phyloP scores from a whole-genome alignment of 2,113 vertebrate genomes.

The Cyprinodon brontotheroides region DNA sequence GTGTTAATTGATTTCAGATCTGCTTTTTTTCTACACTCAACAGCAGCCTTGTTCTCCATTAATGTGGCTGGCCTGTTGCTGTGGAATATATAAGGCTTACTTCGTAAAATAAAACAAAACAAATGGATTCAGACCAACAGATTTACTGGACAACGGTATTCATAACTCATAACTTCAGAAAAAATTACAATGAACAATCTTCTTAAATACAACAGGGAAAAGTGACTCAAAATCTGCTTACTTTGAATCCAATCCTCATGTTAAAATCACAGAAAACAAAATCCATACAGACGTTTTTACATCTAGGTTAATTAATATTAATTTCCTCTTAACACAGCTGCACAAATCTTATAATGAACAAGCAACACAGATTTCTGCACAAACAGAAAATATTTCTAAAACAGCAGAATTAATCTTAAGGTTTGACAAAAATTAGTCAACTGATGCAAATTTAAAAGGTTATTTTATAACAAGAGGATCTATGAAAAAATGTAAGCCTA shows the following conservation, averaged over 20 bases:
- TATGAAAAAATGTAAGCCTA: not conserved
- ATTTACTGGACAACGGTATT: not conserved
- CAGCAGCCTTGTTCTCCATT: constrained; percentile 12
- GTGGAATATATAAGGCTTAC: not conserved
- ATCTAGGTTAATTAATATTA: not conserved
- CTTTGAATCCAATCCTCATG: not conserved
- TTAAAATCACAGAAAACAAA: not conserved
- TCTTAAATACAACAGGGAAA: not conserved
- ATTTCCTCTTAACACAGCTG: not conserved
- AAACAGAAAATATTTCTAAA: not conserved
- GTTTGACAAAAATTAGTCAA: not conserved
- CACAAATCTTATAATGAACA: not conserved
- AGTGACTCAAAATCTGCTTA: not conserved
- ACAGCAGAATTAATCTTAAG: not conserved
- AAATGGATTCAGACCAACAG: not conserved
- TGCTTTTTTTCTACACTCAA: constrained; percentile 1
- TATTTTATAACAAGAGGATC: not conserved
- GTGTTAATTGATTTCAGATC: constrained; percentile 55
- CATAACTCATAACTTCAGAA: not conserved
- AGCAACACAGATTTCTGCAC: not conserved
- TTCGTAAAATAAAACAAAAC: not conserved
- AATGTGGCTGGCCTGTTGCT: constrained; percentile 25
- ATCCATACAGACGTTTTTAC: not conserved
- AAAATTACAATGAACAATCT: not conserved
- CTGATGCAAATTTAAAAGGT: not conserved